These are phyloP conservation scores for Palythoa caribaeorum DNA, from an alignment of 92 coral and sea anemone genomes.

Conservation along the genomic window DNA sequence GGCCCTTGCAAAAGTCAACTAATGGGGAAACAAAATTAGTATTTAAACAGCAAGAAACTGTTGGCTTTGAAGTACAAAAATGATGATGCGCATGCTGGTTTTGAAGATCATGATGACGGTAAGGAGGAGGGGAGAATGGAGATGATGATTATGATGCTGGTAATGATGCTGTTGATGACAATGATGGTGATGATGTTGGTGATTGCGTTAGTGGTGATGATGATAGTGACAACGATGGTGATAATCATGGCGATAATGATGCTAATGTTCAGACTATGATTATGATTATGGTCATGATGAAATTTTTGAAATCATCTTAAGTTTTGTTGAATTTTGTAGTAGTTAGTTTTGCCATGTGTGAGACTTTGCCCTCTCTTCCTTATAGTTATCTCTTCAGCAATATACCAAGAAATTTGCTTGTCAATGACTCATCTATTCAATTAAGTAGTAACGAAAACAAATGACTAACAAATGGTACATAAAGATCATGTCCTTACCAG, in stretches of 20 bases:
- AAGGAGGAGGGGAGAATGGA: background rate
- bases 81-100: background rate
- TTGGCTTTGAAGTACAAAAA: too few species aligned
- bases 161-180: background rate
- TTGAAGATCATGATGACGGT: background rate
- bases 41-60: too few species aligned
- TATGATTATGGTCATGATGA: background rate
- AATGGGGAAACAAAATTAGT: too few species aligned
- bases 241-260: background rate
- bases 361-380: too few species aligned
- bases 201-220: background rate
- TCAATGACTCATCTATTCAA: too few species aligned
- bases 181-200: background rate
- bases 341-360: too few species aligned
- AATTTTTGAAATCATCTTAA: background rate
- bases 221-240: background rate
- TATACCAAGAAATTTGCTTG: too few species aligned
- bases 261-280: background rate
- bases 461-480: too few species aligned
- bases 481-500: too few species aligned
- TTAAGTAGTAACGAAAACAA: too few species aligned
- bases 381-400: too few species aligned
- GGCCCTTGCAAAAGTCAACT: background rate
- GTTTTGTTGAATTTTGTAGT: too few species aligned
- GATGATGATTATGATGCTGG: background rate